Percentiles rank a stretch among this genome's conserved stretches.
These are phyloP conservation scores for Cyprinella venusta DNA, from an alignment of 2,797 vertebrate genomes.

Conservation along the genomic window DNA sequence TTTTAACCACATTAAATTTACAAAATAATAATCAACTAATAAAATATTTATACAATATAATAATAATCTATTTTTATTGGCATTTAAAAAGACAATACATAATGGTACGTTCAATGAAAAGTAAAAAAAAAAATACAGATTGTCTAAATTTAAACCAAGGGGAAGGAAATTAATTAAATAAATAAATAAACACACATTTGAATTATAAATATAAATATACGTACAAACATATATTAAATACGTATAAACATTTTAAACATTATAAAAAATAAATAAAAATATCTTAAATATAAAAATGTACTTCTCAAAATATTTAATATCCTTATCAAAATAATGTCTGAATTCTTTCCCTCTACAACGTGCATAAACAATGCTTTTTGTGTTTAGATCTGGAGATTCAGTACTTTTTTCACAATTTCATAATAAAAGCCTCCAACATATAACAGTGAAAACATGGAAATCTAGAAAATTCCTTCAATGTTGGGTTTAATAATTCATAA, in stretches of 20 bases:
- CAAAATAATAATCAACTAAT: background rate
- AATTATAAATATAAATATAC: background rate
- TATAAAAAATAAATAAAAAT: background rate
- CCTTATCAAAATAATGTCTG: background rate
- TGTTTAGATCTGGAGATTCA: background rate
- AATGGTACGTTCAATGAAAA: background rate
- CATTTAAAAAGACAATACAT: background rate
- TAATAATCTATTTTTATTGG: background rate
- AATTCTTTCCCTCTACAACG: too few relatives aligned
- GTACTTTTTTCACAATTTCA: background rate
- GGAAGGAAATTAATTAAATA: background rate
- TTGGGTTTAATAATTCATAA: background rate
- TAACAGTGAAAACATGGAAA: background rate
- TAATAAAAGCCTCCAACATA: background rate
- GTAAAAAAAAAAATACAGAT: background rate
- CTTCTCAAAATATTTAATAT: background rate
- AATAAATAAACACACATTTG: background rate
- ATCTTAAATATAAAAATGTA: background rate
- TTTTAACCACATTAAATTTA: too few relatives aligned
- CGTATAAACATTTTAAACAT: background rate
- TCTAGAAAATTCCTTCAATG: background rate
- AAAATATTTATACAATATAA: background rate
- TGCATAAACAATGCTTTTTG: background rate
- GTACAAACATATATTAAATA: background rate
- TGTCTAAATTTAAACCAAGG: background rate